These are phyloP conservation scores for Unio delphinus DNA, from an alignment of 2,888 invertebrate species.

Conservation along the genomic window DNA sequence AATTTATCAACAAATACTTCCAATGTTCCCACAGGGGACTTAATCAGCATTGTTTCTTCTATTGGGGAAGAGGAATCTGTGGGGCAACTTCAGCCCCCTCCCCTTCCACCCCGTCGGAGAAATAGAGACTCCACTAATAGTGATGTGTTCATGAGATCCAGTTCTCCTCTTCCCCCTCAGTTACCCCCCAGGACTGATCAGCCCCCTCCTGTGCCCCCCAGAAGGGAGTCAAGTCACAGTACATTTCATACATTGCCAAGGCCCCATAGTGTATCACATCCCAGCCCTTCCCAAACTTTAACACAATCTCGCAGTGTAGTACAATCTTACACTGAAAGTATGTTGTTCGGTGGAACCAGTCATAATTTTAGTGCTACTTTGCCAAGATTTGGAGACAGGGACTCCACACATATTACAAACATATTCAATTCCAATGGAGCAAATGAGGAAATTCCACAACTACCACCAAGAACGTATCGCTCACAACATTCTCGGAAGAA, in stretches of 20 bases:
- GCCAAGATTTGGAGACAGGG: constrained; percentile 51
- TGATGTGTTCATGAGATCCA: constrained; percentile 34
- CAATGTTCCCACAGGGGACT: constrained; percentile 23
- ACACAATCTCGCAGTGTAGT: constrained; percentile 29
- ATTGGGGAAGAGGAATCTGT: constrained; percentile 31
- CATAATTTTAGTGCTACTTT: constrained; percentile 50
- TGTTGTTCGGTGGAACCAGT: constrained; percentile 1
- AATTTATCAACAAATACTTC: constrained; percentile 11
- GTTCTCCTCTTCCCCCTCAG: constrained; percentile 78
- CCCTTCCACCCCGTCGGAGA: constrained; percentile 70
- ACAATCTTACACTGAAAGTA: constrained; percentile 13
- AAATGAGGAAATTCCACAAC: constrained; percentile 56
- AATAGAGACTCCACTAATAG: constrained; percentile 75
- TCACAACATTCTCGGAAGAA: constrained; percentile 51
- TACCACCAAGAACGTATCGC: constrained; percentile 69
- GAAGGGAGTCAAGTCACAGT: constrained; percentile 68
- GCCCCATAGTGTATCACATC: constrained; percentile 48
- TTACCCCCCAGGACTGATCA: constrained; percentile 79
- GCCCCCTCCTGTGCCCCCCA: constrained; percentile 78
- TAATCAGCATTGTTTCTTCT: constrained; percentile 16
- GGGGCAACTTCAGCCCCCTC: constrained; percentile 50
- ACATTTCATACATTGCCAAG: constrained; percentile 37
- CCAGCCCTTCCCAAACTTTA: constrained; percentile 10
- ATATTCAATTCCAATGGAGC: constrained; percentile 57
- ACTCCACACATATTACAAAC: constrained; percentile 30